phyloP scores from a whole-genome alignment of 2,888 invertebrate genomes.

The Luperina testacea region DNA sequence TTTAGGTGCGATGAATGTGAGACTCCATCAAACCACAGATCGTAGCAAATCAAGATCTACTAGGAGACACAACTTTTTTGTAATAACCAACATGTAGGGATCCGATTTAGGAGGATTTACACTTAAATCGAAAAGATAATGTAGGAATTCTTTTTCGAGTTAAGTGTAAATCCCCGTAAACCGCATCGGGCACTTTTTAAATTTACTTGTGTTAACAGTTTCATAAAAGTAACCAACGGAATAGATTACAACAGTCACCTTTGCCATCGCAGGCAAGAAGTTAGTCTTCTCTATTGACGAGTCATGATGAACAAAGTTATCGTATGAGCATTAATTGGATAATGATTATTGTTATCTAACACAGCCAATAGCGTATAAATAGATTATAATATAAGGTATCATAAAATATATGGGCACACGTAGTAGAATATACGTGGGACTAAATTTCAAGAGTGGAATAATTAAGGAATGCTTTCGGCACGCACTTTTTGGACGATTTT shows the following conservation, averaged over 20 bases:
- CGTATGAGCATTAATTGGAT: slow-evolving; percentile 26
- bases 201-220: not conserved
- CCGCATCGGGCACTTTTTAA: not conserved
- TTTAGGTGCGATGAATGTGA: no score
- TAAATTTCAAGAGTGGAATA: no score
- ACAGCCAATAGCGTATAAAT: slow-evolving; percentile 8
- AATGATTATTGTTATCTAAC: slow-evolving; percentile 21
- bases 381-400: not conserved
- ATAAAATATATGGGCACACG: not conserved
- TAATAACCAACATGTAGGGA: not conserved
- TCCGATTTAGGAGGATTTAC: not conserved
- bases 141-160: no score
- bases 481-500: no score
- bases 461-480: no score
- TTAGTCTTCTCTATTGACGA: slow-evolving; percentile 7
- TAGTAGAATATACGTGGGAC: not conserved
- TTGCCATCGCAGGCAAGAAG: slow-evolving; percentile 12
- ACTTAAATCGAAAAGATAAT: not conserved
- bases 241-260: slow-evolving; percentile 32
- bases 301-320: slow-evolving; percentile 26
- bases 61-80: not conserved
- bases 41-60: not conserved
- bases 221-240: not conserved
- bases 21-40: not conserved
- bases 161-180: not conserved